Evolutionary conservation across 2,113 vertebrate genomes (phyloP).

Genomic region (Genyomyrus donnyi): DNA sequence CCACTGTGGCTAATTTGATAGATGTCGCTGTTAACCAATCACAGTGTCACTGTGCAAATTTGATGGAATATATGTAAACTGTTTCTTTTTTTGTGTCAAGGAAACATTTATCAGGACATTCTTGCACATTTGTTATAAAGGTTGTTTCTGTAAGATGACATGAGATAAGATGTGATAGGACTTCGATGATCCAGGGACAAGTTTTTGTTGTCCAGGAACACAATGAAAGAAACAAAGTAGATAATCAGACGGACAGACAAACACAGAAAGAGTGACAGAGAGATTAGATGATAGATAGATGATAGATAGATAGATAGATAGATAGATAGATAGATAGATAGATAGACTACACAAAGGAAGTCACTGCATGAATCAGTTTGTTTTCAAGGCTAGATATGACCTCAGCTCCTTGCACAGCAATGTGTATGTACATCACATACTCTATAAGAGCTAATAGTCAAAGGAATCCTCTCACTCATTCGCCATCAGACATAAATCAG

Average conservation of each 20-base stretch:
- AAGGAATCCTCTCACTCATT: neutral
- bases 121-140: neutral
- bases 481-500: neutral
- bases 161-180: neutral
- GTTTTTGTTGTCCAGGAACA: neutral
- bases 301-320: neutral
- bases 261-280: neutral
- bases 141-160: neutral
- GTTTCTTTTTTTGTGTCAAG: neutral
- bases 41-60: neutral
- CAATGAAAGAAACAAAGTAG: neutral
- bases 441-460: neutral
- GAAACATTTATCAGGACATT: neutral
- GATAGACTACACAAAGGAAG: neutral
- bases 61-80: neutral
- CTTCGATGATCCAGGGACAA: neutral
- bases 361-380: neutral
- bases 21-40: neutral
- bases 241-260: neutral
- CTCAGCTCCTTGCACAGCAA: neutral
- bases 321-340: too few relatives aligned
- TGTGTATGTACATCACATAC: neutral
- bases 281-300: neutral
- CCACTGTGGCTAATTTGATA: neutral
- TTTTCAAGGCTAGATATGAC: neutral